Evolutionary conservation across 2,113 vertebrate genomes (phyloP), one percentile per base, ranked within the genome.

Genomic region (Azemiops feae): DNA sequence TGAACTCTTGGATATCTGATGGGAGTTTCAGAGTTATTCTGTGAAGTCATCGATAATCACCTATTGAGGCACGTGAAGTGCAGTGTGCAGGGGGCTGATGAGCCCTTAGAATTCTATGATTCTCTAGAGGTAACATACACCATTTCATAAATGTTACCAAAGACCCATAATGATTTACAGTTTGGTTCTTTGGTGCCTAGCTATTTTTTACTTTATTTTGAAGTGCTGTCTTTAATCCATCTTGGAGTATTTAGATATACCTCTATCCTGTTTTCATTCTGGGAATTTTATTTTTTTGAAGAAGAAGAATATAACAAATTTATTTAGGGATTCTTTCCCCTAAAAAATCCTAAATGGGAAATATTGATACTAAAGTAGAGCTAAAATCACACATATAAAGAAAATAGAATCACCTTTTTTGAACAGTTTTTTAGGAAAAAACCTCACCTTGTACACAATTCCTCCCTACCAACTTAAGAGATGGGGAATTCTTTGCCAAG

Each of bases 331-430:
- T 5, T 93, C 34, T 81, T 81, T 1, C n/a, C 2, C 16, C 16
- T 64, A 64, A 92, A 91, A 89, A 7, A 1, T 20, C 9, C 86
- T 0, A 30, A 11, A 27, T 45, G 14, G 5, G 92, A 94, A 92
- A 88, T 43, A 22, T 47, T 27, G 52, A 93, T 92, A 94, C 4
- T 14, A 10, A 95, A 95, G 30, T 43, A 0, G 25, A 94, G 69
- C 16, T 81, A 39, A 81, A 81, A 81, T 8, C 43, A 47, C 43
- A 87, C 85, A 87, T 12, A 50, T 30, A 50, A 47, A 87, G 45
- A 91, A 39, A 53, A 45, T 20, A 64, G 22, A 81, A 81, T 25
- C 74, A 22, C 10, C 52, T 23, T 74, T 25, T 74, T 53, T n/a
- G 60, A 91, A 69, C 6, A 34, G 43, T 30, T 90, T 34, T 69